A percentile compares a stretch with the other conserved stretches of the same genome.
phyloP scores from a whole-genome alignment of 2,888 invertebrate species.

The Tetheella fluctuosa region DNA sequence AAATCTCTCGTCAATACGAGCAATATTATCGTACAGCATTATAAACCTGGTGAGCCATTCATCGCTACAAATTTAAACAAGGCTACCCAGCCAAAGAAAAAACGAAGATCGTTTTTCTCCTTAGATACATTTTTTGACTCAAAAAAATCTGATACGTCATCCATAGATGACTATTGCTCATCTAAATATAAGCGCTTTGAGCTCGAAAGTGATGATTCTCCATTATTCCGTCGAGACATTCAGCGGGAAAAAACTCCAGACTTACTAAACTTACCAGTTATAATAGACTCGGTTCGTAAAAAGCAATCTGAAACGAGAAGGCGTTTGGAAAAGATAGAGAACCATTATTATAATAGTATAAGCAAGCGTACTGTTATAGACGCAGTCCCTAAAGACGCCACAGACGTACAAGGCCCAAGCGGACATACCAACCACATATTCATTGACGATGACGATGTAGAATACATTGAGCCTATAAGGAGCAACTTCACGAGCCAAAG shows the following conservation, averaged over 20 bases:
- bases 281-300: slow-evolving; percentile 76
- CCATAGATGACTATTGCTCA: slow-evolving; percentile 79
- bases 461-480: slow-evolving; percentile 80
- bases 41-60: slow-evolving; percentile 63
- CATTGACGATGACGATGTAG: slow-evolving; percentile 72
- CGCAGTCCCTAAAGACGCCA: slow-evolving; percentile 77
- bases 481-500: slow-evolving; percentile 80
- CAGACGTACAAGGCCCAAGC: slow-evolving; percentile 70
- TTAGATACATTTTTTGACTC: slow-evolving; percentile 81
- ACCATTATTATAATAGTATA: slow-evolving; percentile 75
- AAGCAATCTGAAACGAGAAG: slow-evolving; percentile 75
- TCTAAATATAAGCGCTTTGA: slow-evolving; percentile 82
- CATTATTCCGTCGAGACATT: slow-evolving; percentile 68
- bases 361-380: slow-evolving; percentile 72
- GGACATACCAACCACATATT: slow-evolving; percentile 70
- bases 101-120: slow-evolving; percentile 80
- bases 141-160: slow-evolving; percentile 79
- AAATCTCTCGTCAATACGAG: slow-evolving; percentile 77
- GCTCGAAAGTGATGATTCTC: slow-evolving; percentile 79
- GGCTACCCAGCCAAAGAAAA: slow-evolving; percentile 72
- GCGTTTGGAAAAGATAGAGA: slow-evolving; percentile 78
- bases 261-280: slow-evolving; percentile 73
- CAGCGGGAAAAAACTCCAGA: slow-evolving; percentile 74
- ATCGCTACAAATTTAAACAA: slow-evolving; percentile 69
- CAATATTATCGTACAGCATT: slow-evolving; percentile 69